Base-by-base conservation (phyloP, 2,888 invertebrate genomes). In the Drosophila kuntzei region DNA sequence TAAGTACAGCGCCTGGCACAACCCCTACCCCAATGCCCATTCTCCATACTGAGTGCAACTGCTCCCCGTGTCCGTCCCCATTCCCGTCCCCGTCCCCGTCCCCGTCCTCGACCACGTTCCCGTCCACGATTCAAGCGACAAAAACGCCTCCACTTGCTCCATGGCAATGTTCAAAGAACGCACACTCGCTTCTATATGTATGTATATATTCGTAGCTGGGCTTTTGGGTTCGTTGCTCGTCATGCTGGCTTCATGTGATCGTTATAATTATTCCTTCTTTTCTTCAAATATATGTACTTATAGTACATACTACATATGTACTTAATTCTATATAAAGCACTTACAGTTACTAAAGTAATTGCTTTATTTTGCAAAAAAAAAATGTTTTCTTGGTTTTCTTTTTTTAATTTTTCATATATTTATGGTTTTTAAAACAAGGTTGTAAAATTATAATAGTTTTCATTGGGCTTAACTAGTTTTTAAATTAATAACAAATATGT, bases 211-310 rank as follows among this genome's bases (percentile, higher is more conserved):
- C 53, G 34, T 44, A 36, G 62, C 85, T 66, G 25, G 46, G 78
- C 60, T 70, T 76, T 87, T 73, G 78, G 47, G 89, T 87, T 87
- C 89, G 86, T 77, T 85, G 87, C 69, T 89, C 87, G 87, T 87
- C 85, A 87, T 87, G 87, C 87, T 85, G 78, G 87, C 73, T 87
- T 87, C 85, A 77, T 87, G 72, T 73, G 72, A 87, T 84, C 71
- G 67, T 68, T 76, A 76, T 80, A 76, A 65, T 79, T 71, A 44
- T 81, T 70, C 46, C 57, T 46, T 66, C 44, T 34, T 66, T 58
- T 27, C 39, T 22, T 49, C 12, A 20, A 32, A 14, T 39, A 43
- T 46, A 37, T 22, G 0, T 34, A 37, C 25, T 4, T 6, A 5
- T 4, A 25, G 25, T 9, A 34, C 39, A 46, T 59, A 12, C 34